Base-by-base conservation (phyloP, 2,888 invertebrate species). In the Biston betularia region DNA sequence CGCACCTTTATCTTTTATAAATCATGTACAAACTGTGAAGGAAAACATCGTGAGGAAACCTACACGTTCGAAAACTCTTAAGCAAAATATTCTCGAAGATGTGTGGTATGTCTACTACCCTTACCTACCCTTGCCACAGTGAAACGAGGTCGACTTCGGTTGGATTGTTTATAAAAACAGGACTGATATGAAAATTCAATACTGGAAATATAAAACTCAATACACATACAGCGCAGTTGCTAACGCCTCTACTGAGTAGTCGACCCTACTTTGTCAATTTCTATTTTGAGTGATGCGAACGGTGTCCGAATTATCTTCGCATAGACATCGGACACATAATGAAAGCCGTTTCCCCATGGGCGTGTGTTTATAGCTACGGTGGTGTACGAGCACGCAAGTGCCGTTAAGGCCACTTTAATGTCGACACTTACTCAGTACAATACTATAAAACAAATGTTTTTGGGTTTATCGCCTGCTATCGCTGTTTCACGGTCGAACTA, bases 371-470 rank as follows among this genome's bases (percentile, higher is more conserved):
- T 58, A 60, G 63, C 48, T 65, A 63, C 55, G 54, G 24, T 45
- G 42, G 46, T 24, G 24, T 46, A 54, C 63, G 64, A 64, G 65
- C 79, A 79, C 77, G 79, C 79, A 77, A 77, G 75, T 74, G 74
- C 75, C 71, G 75, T 77, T 75, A 75, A 72, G 63, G 61, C 65
- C 71, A 73, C 70, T 78, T 78, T 77, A 76, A 74, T 75, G 73
- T 69, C 74, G 74, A 73, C 78, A 76, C 77, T 76, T 74, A 72
- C 66, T 66, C 68, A 44, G 70, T 68, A 69, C 68, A 69, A 68
- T 70, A 70, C 70, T 66, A 72, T 75, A 75, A 74, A 77, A 74
- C 69, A 72, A 74, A 76, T 73, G 73, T 75, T 76, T 74, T 70
- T 34, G 54, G 63, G 55, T 56, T 63, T 58, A 62, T 58, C 57